These are phyloP conservation scores for Megathymus violae DNA, from an alignment of 1,140 invertebrate species.

Conservation along the genomic window DNA sequence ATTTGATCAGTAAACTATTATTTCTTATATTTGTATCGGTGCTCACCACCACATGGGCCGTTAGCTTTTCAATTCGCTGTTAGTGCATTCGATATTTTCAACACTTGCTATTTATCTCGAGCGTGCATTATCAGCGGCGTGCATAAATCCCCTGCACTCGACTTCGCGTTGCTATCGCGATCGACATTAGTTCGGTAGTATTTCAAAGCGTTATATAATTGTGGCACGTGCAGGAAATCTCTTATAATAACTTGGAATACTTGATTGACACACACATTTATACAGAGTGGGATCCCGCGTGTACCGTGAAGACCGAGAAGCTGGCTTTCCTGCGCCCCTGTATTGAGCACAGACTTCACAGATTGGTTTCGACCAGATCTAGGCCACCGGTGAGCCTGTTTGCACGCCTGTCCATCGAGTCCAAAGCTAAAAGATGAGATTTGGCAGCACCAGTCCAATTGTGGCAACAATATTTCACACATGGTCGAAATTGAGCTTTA, in stretches of 20 bases:
- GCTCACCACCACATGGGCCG: neutral
- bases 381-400: too few relatives aligned
- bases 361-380: too few relatives aligned
- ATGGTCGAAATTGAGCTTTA: too few relatives aligned
- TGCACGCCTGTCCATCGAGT: too few relatives aligned
- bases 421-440: too few relatives aligned
- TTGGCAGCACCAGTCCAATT: too few relatives aligned
- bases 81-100: constrained; percentile 25
- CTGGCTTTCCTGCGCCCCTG: too few relatives aligned
- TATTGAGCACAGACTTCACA: neutral
- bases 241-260: constrained; percentile 52
- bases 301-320: too few relatives aligned
- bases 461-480: too few relatives aligned
- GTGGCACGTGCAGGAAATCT: constrained; percentile 62
- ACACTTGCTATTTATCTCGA: constrained; percentile 44
- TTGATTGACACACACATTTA: constrained; percentile 59
- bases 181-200: constrained; percentile 64
- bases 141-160: constrained; percentile 59
- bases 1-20: too few relatives aligned
- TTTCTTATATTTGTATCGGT: constrained; percentile 13
- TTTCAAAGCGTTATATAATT: constrained; percentile 68
- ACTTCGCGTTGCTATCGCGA: constrained; percentile 60
- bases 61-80: constrained; percentile 14
- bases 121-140: constrained; percentile 50
- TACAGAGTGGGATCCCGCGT: constrained; percentile 4